Conservation (phyloP, 2,888 invertebrate species). For the Meloe dianella region DNA sequence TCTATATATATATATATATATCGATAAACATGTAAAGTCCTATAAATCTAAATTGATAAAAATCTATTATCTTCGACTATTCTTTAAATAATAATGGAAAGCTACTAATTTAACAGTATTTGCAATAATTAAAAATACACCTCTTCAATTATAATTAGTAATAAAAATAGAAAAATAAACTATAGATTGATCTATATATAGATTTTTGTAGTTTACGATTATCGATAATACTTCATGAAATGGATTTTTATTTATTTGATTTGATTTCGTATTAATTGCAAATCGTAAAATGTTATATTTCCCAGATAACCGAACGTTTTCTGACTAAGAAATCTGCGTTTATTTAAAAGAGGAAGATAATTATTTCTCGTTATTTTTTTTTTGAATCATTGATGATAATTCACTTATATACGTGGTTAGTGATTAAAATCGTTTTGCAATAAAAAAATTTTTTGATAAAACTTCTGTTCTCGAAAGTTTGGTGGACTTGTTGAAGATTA, state of each 20-base stretch:
- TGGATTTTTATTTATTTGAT: background rate
- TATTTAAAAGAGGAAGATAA: background rate
- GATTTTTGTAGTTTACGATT: background rate
- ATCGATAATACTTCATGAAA: background rate
- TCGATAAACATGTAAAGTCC: background rate
- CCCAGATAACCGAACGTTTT: background rate
- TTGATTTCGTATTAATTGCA: background rate
- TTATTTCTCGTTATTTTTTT: background rate
- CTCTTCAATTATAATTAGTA: constrained; percentile 9
- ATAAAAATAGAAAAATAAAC: background rate
- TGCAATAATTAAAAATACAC: constrained; percentile 6
- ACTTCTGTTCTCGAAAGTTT: background rate
- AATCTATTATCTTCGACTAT: background rate
- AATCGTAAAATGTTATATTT: background rate
- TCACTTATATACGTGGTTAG: background rate
- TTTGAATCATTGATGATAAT: background rate
- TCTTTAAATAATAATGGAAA: background rate
- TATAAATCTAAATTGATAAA: constrained; percentile 8
- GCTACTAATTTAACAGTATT: background rate
- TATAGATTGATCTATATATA: background rate
- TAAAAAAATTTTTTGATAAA: background rate
- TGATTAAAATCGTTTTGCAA: background rate
- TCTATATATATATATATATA: background rate
- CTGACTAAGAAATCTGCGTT: background rate
- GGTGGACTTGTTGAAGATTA: background rate